A percentile compares a stretch with the other conserved stretches of the same genome.
These are phyloP conservation scores for Eurystomus glaucurus DNA, from an alignment of 2,797 vertebrate genomes.

Conservation along the genomic window DNA sequence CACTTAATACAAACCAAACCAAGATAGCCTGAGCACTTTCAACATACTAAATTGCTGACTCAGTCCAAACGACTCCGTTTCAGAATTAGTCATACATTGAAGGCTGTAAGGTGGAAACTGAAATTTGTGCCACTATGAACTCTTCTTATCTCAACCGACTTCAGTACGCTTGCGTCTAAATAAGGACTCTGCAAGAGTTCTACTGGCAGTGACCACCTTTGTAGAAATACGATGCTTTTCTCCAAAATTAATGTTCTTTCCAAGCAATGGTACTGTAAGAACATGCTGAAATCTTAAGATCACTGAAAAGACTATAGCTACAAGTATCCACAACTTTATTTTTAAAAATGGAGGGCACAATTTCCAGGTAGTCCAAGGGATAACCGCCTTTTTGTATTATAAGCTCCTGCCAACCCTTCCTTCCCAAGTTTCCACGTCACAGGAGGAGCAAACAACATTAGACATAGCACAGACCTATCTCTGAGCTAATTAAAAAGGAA, in stretches of 20 bases:
- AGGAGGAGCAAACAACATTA: neutral
- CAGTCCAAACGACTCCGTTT: neutral
- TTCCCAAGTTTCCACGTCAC: neutral
- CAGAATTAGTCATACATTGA: conserved; percentile 7
- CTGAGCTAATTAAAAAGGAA: conserved; percentile 49
- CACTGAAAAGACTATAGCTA: neutral
- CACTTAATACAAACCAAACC: neutral
- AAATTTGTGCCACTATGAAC: conserved; percentile 13
- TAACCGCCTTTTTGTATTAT: neutral
- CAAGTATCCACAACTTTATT: neutral
- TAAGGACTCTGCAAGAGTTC: neutral
- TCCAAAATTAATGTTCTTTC: neutral
- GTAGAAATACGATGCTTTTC: neutral
- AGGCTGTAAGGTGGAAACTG: neutral
- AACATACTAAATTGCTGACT: neutral
- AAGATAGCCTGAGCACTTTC: neutral
- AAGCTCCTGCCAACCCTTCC: neutral
- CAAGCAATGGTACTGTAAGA: neutral
- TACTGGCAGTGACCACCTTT: neutral
- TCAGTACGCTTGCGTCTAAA: neutral
- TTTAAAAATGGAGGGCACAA: neutral
- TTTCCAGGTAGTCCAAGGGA: neutral
- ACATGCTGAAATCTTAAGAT: neutral
- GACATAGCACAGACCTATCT: conserved; percentile 1
- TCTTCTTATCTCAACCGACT: neutral